A percentile compares a stretch with the other conserved stretches of the same genome.
phyloP scores from a whole-genome alignment of 2,888 invertebrate species.

The Parnassius smintheus region DNA sequence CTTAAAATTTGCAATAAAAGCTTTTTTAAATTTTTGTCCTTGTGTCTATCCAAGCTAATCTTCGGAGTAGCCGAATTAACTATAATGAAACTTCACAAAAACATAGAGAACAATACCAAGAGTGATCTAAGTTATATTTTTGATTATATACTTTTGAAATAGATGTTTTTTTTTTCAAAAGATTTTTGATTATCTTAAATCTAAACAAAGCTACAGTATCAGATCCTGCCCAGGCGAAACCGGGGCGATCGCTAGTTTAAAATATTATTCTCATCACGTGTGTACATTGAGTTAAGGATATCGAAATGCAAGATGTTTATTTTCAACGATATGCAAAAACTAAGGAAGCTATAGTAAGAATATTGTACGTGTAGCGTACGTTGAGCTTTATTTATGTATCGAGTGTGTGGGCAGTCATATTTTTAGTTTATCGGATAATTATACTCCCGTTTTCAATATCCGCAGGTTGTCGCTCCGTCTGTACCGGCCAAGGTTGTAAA shows the following conservation, averaged over 20 bases:
- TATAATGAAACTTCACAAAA: no score
- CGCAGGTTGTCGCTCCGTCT: conserved; percentile 25
- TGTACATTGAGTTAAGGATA: conserved; percentile 31
- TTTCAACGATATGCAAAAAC: conserved; percentile 36
- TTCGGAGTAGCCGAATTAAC: no score
- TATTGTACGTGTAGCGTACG: background rate
- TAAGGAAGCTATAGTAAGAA: conserved; percentile 55
- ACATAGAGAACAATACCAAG: no score
- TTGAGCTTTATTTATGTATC: conserved; percentile 5
- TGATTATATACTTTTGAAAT: no score
- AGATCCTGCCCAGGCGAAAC: no score
- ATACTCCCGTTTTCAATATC: conserved; percentile 17
- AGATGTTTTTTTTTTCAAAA: no score
- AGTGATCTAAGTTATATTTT: no score
- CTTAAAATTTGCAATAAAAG: no score
- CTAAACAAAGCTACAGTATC: no score
- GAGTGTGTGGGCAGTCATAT: conserved; percentile 9
- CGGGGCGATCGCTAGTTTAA: conserved; percentile 1
- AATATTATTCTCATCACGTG: conserved; percentile 9
- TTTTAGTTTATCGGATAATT: conserved; percentile 20
- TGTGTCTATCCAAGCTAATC: no score
- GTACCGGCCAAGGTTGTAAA: conserved; percentile 26
- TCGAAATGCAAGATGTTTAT: conserved; percentile 24
- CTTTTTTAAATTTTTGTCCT: no score
- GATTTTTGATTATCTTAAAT: no score